Evolutionary conservation across 53 echinoderm and acorn worm species (phyloP), one percentile per base, ranked within the genome.

Genomic region (Apostichopus leukothele): DNA sequence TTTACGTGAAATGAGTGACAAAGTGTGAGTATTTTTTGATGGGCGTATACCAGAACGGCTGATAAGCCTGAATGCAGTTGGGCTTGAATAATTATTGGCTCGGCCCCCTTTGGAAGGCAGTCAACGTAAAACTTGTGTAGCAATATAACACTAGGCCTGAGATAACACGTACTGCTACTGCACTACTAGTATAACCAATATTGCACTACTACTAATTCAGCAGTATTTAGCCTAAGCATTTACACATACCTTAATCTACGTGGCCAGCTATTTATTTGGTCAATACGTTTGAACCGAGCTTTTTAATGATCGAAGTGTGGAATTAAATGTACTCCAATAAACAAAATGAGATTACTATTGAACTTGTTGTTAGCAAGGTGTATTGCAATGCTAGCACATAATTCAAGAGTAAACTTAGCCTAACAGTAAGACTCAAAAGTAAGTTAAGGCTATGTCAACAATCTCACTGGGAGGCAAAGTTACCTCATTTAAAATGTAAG

Each of bases 1-100:
- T 88, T 92, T 97, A 90, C 94, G 94, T 79, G 95, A 97, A 83
- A 86, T 97, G n/a, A 93, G 91, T 86, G 97, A 97, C 88, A 97
- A 97, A 94, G 97, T 97, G 97, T 97, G 90, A 97, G 97, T 93
- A 76, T 78, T 74, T 39, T 81, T 81, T 57, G 39, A 76, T 55
- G 22, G 71, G 71, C 71, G 71, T 71, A 63, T 63, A 71, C 71
- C 71, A 71, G 81, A 81, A 81, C 81, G 54, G 19, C 81, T 81
- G 81, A 18, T 79, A 51, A 50, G 53, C 68, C 18, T 18, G 18
- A 18, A n/a, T 39, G 39, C 39, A 39, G 39, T 63, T 13, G 13
- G 63, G 63, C 63, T 39, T 39, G 39, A 39, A 39, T 57, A n/a
- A n/a, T 71, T 3, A 52, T 21, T 61, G 80, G 78, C 27, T 66